Conservation (phyloP, 2,888 invertebrate species). For the Sericinus montela region DNA sequence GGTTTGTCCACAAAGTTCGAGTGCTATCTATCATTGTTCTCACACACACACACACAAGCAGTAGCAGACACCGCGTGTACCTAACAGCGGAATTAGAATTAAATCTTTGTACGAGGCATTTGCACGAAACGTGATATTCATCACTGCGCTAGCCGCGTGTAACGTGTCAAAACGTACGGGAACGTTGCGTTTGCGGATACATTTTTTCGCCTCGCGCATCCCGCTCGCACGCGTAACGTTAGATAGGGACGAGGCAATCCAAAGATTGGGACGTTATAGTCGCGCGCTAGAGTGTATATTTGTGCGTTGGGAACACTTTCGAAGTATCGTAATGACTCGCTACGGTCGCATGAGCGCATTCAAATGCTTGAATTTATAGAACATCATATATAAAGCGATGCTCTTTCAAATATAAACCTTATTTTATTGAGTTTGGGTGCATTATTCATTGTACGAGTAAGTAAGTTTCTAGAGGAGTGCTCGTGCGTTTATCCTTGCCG, state of each 20-base stretch:
- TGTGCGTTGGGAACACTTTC: constrained; percentile 52
- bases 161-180: constrained; percentile 67
- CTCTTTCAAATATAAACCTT: constrained; percentile 34
- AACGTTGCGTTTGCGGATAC: constrained; percentile 59
- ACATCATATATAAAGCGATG: constrained; percentile 39
- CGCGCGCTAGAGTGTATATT: constrained; percentile 54
- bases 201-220: constrained; percentile 50
- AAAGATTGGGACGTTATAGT: constrained; percentile 49
- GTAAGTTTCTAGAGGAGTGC: constrained; percentile 43
- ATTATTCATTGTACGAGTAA: constrained; percentile 29
- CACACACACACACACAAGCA: constrained; percentile 28
- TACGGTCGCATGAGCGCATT: constrained; percentile 77
- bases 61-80: not conserved
- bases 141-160: constrained; percentile 57
- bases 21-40: constrained; percentile 46
- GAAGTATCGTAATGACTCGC: constrained; percentile 72
- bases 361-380: constrained; percentile 40
- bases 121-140: constrained; percentile 64
- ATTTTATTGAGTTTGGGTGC: constrained; percentile 30
- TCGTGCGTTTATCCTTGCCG: constrained; percentile 61
- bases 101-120: constrained; percentile 39
- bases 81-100: constrained; percentile 34
- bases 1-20: constrained; percentile 57
- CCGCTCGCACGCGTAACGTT: constrained; percentile 37
- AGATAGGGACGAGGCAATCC: constrained; percentile 41